Evolutionary conservation across 2,113 vertebrate species (phyloP).

Genomic region (Pardalotus punctatus): DNA sequence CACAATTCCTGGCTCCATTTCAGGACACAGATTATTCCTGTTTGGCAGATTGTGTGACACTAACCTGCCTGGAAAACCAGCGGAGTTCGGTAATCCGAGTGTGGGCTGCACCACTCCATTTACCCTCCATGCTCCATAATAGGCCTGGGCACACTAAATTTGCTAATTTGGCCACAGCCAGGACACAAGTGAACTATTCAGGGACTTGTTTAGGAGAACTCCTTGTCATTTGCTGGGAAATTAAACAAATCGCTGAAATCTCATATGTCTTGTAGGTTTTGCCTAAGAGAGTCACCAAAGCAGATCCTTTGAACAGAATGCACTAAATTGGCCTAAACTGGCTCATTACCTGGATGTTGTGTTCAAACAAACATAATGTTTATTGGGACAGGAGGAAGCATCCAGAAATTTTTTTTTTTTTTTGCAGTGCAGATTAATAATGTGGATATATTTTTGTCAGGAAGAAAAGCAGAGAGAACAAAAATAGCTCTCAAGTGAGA

Average conservation of each 20-base stretch:
- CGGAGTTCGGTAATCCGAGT: not conserved
- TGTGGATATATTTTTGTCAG: not conserved
- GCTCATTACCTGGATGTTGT: not conserved
- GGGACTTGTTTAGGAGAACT: not conserved
- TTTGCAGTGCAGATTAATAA: not conserved
- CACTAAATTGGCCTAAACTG: not conserved
- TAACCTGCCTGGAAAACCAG: not conserved
- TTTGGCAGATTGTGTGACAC: not conserved
- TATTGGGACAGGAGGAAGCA: not conserved
- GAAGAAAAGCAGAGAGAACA: not conserved
- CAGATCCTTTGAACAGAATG: not conserved
- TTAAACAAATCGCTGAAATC: not conserved
- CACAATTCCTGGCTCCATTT: not conserved
- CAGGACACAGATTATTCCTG: not conserved
- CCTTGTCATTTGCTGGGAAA: not conserved
- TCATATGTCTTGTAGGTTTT: not conserved
- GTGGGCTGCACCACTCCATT: not conserved
- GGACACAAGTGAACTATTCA: not conserved
- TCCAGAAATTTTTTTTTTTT: not conserved
- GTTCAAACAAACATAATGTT: not conserved
- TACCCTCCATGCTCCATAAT: not conserved
- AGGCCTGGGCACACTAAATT: not conserved
- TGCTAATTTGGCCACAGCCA: not conserved
- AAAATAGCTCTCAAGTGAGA: constrained; percentile 53
- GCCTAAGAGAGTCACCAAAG: not conserved